Percentiles rank a stretch among this genome's conserved stretches.
phyloP scores from a whole-genome alignment of 2,888 invertebrate genomes.

The Cataglyphis livida region DNA sequence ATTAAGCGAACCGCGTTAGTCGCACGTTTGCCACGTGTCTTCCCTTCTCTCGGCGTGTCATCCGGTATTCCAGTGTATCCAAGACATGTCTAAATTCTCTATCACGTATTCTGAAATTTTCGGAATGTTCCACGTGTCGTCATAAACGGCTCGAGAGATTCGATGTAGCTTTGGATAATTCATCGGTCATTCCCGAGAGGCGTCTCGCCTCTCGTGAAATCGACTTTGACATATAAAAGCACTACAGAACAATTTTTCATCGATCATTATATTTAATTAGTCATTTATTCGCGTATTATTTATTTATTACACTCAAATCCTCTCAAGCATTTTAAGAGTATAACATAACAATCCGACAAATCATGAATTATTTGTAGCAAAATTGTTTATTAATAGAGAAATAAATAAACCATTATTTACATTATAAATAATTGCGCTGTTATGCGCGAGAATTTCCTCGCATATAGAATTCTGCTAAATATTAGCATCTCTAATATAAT shows the following conservation, averaged over 20 bases:
- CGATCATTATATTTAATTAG: neutral
- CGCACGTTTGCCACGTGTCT: conserved; percentile 38
- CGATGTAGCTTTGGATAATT: conserved; percentile 57
- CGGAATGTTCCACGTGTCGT: conserved; percentile 59
- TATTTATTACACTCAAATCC: neutral
- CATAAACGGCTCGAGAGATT: conserved; percentile 47
- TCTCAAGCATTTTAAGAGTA: neutral
- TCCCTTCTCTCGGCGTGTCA: conserved; percentile 44
- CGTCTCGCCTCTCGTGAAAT: neutral
- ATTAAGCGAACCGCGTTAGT: conserved; percentile 52
- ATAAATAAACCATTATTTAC: conserved; percentile 20
- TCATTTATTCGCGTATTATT: neutral
- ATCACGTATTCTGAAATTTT: conserved; percentile 65
- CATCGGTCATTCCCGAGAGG: conserved; percentile 36
- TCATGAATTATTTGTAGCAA: conserved; percentile 14
- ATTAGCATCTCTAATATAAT: neutral
- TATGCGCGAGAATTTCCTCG: neutral
- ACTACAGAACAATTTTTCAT: neutral
- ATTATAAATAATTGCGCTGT: conserved; percentile 29
- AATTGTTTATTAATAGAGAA: conserved; percentile 42
- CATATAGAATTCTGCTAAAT: neutral
- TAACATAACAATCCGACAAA: conserved; percentile 4
- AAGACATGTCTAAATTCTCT: conserved; percentile 56
- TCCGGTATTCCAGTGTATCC: conserved; percentile 52
- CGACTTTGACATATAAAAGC: neutral